phyloP scores from a whole-genome alignment of 1,140 invertebrate genomes.

The Chironomus striatipennis region DNA sequence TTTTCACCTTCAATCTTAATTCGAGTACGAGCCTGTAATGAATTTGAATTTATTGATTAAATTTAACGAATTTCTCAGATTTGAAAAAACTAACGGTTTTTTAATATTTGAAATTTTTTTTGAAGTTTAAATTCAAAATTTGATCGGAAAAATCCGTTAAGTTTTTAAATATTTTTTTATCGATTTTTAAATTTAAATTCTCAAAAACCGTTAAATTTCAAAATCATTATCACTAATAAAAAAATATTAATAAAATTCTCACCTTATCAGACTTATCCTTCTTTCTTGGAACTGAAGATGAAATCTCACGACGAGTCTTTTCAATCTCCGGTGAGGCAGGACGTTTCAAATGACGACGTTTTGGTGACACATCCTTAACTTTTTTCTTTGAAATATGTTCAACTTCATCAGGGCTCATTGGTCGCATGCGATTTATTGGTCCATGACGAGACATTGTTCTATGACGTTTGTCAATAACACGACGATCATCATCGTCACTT shows the following conservation, averaged over 20 bases:
- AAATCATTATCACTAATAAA: no score
- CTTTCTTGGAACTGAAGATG: constrained; percentile 36
- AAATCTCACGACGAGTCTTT: constrained; percentile 32
- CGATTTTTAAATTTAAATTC: no score
- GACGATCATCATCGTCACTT: constrained; percentile 40
- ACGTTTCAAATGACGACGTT: constrained; percentile 31
- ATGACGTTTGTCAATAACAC: not conserved
- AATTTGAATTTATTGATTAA: no score
- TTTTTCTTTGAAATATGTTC: not conserved
- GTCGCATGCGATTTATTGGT: constrained; percentile 20
- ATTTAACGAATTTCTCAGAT: no score
- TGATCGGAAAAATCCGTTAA: no score
- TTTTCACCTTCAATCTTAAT: constrained; percentile 41
- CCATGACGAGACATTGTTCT: not conserved
- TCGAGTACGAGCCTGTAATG: constrained; percentile 36
- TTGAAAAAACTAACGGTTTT: no score
- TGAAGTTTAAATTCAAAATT: no score
- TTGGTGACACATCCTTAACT: constrained; percentile 31
- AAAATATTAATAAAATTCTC: constrained; percentile 25
- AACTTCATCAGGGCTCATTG: not conserved
- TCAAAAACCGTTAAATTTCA: no score
- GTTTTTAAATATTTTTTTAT: no score
- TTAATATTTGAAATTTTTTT: no score
- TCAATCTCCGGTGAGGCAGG: constrained; percentile 34
- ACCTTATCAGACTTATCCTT: constrained; percentile 34